A percentile compares a stretch with the other conserved stretches of the same genome.
phyloP scores from a whole-genome alignment of 2,797 vertebrate species.

The Xiphorhynchus erythropygius region DNA sequence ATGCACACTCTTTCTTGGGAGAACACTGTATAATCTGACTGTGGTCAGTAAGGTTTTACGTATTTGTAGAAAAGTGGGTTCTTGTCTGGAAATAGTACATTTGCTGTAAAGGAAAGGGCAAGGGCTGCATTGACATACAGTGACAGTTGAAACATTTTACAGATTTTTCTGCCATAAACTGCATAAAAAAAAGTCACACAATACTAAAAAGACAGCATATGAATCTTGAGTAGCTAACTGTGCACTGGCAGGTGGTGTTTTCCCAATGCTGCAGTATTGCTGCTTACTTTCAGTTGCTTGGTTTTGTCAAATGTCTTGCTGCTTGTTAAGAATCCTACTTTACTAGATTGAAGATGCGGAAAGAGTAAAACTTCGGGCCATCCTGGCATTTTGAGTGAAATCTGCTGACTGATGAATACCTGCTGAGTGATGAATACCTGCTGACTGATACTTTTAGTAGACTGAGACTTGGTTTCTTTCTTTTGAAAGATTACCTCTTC shows the following conservation, averaged over 20 bases:
- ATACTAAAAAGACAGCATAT: neutral
- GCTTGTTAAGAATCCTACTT: neutral
- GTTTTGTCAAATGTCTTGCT: neutral
- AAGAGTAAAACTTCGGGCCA: neutral
- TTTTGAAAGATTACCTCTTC: neutral
- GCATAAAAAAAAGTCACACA: neutral
- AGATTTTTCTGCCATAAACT: neutral
- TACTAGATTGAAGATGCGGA: neutral
- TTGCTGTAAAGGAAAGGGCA: neutral
- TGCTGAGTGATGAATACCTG: neutral
- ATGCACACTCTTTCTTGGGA: neutral
- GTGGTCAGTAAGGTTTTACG: neutral
- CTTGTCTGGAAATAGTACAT: neutral
- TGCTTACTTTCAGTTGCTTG: neutral
- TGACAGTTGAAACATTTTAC: neutral
- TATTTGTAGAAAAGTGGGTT: neutral
- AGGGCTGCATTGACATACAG: neutral
- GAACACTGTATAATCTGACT: neutral
- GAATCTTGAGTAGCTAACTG: neutral
- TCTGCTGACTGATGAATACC: neutral
- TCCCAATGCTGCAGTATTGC: fast-evolving
- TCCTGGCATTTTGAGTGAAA: neutral
- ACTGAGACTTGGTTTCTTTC: neutral
- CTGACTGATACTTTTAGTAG: neutral
- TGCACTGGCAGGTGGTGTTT: neutral